Percentiles rank a stretch among this genome's conserved stretches.
phyloP scores from a whole-genome alignment of 2,113 vertebrate species.

The Dicaeum eximium region DNA sequence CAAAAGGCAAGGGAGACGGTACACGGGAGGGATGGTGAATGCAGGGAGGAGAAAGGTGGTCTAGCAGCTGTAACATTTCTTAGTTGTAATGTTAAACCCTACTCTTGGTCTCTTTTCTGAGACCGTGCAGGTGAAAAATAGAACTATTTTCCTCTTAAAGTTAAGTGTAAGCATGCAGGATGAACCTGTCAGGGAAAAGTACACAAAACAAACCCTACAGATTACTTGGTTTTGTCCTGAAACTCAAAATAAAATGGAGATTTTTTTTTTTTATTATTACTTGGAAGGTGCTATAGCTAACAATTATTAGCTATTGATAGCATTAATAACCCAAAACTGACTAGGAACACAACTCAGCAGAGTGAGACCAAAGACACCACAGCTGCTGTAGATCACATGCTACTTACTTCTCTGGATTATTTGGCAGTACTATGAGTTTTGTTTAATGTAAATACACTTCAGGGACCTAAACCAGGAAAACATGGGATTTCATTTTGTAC shows the following conservation, averaged over 20 bases:
- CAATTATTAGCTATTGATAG: neutral
- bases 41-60: neutral
- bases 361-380: neutral
- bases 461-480: constrained; percentile 42
- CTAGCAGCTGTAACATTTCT: neutral
- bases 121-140: neutral
- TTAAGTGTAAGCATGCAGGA: neutral
- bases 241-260: neutral
- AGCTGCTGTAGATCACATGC: constrained; percentile 40
- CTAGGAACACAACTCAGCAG: neutral
- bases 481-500: neutral
- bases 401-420: constrained; percentile 27
- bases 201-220: neutral
- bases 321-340: neutral
- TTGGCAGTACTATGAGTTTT: constrained; percentile 26
- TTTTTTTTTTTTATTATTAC: neutral
- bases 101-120: neutral
- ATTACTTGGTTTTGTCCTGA: neutral
- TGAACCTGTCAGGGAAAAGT: neutral
- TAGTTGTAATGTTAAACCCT: neutral
- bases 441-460: constrained; percentile 45
- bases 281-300: neutral
- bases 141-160: neutral
- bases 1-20: neutral
- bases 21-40: neutral